Evolutionary conservation across 2,113 vertebrate species (phyloP).

Genomic region (Pseudorasbora parva): DNA sequence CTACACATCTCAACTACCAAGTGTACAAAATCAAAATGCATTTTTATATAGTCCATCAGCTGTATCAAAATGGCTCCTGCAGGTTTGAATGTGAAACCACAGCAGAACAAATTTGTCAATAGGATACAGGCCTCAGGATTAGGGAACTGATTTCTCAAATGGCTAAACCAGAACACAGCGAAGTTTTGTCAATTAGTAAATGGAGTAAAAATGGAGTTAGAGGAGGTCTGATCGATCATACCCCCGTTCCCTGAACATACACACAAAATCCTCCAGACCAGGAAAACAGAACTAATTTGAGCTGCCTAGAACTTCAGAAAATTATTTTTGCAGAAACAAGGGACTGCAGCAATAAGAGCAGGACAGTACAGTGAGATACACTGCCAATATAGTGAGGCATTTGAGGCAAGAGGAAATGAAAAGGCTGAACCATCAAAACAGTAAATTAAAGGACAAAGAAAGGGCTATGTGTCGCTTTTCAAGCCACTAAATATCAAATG

Average conservation of each 20-base stretch:
- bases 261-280: neutral
- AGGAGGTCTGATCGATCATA: slow-evolving; percentile 22
- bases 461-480: neutral
- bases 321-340: neutral
- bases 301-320: slow-evolving; percentile 24
- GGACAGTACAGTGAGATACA: neutral
- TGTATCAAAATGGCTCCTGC: neutral
- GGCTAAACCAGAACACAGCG: slow-evolving; percentile 20
- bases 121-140: slow-evolving; percentile 18
- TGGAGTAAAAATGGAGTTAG: slow-evolving; percentile 36
- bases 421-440: neutral
- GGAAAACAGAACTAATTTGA: slow-evolving; percentile 29
- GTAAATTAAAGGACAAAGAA: neutral
- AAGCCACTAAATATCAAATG: neutral
- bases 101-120: slow-evolving; percentile 20
- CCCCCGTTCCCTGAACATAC: neutral
- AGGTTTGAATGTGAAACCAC: slow-evolving; percentile 9
- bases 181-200: slow-evolving; percentile 33
- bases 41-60: slow-evolving; percentile 31
- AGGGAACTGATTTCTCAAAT: slow-evolving; percentile 44
- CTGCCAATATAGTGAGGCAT: neutral
- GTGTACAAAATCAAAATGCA: neutral
- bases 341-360: neutral
- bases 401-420: neutral
- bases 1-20: neutral